These are phyloP conservation scores for Paracyclopina nana DNA, from an alignment of 1,140 invertebrate species.

Conservation along the genomic window DNA sequence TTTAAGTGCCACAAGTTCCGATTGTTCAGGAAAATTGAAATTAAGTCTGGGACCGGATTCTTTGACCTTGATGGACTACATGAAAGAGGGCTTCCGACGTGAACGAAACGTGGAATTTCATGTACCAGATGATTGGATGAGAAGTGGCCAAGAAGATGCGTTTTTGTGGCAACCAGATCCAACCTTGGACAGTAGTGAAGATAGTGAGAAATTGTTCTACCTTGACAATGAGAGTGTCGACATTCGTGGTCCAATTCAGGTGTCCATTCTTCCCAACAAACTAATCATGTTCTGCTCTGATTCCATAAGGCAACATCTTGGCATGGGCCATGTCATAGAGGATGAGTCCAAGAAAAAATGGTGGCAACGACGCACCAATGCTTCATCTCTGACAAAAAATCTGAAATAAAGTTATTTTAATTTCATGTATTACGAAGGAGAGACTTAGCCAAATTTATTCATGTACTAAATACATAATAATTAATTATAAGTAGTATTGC, in stretches of 20 bases:
- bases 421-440: too few relatives aligned
- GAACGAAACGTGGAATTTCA: not conserved
- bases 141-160: not conserved
- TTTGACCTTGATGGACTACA: slow-evolving; percentile 2
- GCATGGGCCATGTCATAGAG: not conserved
- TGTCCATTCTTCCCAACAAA: slow-evolving; percentile 10
- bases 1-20: not conserved
- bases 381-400: too few relatives aligned
- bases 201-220: slow-evolving; percentile 1
- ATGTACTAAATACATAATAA: too few relatives aligned
- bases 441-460: too few relatives aligned
- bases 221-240: slow-evolving; percentile 10
- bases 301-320: not conserved
- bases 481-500: too few relatives aligned
- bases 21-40: not conserved
- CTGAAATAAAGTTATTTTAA: too few relatives aligned
- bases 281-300: slow-evolving; percentile 10
- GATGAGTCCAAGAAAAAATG: not conserved
- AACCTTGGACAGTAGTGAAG: not conserved
- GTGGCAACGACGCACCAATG: not conserved
- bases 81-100: not conserved
- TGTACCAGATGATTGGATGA: not conserved
- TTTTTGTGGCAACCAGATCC: not conserved
- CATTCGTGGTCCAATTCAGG: not conserved
- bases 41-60: slow-evolving; percentile 2